Evolutionary conservation across 2,888 invertebrate genomes (phyloP).

Genomic region (Cephus rjabovi): DNA sequence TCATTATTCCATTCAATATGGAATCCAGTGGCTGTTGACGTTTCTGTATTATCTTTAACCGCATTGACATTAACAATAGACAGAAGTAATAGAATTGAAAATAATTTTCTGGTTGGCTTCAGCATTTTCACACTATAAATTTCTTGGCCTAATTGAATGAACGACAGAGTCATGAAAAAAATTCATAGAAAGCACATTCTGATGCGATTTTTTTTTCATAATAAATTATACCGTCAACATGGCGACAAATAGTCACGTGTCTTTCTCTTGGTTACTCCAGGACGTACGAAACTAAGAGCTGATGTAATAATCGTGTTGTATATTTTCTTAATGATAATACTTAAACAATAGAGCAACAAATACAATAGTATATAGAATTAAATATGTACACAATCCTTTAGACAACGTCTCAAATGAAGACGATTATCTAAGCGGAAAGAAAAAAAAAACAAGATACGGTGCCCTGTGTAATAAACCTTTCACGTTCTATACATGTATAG

Average conservation of each 20-base stretch:
- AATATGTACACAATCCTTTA: constrained; percentile 50
- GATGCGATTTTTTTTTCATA: background rate
- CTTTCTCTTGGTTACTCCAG: background rate
- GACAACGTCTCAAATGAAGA: background rate
- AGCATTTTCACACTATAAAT: background rate
- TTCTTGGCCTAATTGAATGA: background rate
- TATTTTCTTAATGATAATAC: constrained; percentile 54
- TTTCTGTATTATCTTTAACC: background rate
- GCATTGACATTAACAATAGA: background rate
- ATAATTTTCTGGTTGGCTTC: background rate
- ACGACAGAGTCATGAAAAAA: background rate
- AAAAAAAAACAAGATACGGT: background rate
- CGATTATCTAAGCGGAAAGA: background rate
- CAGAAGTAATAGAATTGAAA: background rate
- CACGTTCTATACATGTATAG: background rate
- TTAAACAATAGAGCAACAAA: constrained; percentile 61
- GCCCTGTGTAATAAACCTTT: background rate
- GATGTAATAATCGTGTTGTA: constrained; percentile 33
- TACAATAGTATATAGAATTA: constrained; percentile 48
- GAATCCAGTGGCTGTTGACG: background rate
- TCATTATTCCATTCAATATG: background rate
- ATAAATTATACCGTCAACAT: background rate
- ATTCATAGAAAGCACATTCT: background rate
- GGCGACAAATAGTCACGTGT: background rate
- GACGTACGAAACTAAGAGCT: background rate